Evolutionary conservation across 2,797 vertebrate species (phyloP), one percentile per base, ranked within the genome.

Genomic region (Aythya fuligula): DNA sequence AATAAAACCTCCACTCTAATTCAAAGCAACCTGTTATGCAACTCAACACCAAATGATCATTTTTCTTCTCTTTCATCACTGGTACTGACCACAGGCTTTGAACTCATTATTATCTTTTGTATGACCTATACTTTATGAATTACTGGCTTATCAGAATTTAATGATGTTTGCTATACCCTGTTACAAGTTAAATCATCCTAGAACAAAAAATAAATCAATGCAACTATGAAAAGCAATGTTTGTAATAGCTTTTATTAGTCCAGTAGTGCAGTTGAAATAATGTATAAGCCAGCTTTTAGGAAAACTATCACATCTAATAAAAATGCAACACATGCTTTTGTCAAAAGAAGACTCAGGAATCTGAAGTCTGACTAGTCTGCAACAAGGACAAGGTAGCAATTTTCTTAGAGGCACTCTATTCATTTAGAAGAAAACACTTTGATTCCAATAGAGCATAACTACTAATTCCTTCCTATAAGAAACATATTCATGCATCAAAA

Each of bases 271-370:
- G 9, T 11, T 15, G 5, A 16, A 34, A 25, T 14, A 16, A 27
- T 39, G 2, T 27, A 1, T 2, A 92, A 89, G 58, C 2, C 3
- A 62, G 16, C 18, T 89, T 79, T 75, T 39, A 83, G 17, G 43
- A 3, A 16, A 85, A 1, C 11, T 51, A 36, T 28, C 6, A n/a
- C 16, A 13, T 20, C 34, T 60, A 64, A 77, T 0, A 3, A 65
- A 84, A 57, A 38, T 45, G 0, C 2, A 4, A 12, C 8, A 20
- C 0, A 1, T 30, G 66, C 21, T 30, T 81, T 71, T 54, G 32
- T 41, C 41, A 19, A 69, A 84, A 72, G 22, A 87, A 47, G 7
- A 70, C 51, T 47, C 7, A 16, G 47, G 13, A 62, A 79, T 17
- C 4, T 49, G 24, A 51, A 47, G 12, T 17, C 22, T 64, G 65